phyloP scores from a whole-genome alignment of 1,140 invertebrate genomes.

The Cepaea nemoralis region DNA sequence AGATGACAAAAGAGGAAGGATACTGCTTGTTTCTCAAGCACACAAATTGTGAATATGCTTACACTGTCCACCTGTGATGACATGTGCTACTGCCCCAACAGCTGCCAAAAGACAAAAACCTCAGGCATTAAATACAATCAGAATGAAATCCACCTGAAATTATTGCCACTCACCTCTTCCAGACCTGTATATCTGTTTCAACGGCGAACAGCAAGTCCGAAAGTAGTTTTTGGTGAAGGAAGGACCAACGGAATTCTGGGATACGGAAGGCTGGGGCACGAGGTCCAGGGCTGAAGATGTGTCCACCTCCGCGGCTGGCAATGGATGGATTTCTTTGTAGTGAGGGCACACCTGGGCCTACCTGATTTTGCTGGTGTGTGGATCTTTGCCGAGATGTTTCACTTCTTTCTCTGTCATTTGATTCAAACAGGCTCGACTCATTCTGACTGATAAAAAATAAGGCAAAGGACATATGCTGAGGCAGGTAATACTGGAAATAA shows the following conservation, averaged over 20 bases:
- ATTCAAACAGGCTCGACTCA: conserved; percentile 8
- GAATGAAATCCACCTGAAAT: neutral
- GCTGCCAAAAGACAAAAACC: too few relatives aligned
- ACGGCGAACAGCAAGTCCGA: conserved; percentile 97
- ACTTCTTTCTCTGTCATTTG: conserved; percentile 7
- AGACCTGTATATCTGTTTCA: conserved; percentile 97
- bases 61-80: too few relatives aligned
- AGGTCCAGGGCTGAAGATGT: conserved; percentile 95
- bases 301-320: conserved; percentile 72
- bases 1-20: too few relatives aligned
- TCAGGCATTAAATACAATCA: too few relatives aligned
- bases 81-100: too few relatives aligned
- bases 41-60: too few relatives aligned
- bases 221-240: conserved; percentile 95
- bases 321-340: conserved; percentile 36
- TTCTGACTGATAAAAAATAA: neutral
- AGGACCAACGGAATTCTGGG: conserved; percentile 99
- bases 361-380: neutral
- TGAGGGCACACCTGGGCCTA: conserved; percentile 41
- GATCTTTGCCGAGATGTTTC: conserved; percentile 21
- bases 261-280: conserved; percentile 97
- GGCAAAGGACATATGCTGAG: too few relatives aligned
- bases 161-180: conserved; percentile 75
- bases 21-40: too few relatives aligned
- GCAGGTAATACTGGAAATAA: too few relatives aligned